Percentiles rank a stretch among this genome's conserved stretches.
Evolutionary conservation across 2,113 vertebrate species (phyloP).

Genomic region (Phrynosoma platyrhinos): DNA sequence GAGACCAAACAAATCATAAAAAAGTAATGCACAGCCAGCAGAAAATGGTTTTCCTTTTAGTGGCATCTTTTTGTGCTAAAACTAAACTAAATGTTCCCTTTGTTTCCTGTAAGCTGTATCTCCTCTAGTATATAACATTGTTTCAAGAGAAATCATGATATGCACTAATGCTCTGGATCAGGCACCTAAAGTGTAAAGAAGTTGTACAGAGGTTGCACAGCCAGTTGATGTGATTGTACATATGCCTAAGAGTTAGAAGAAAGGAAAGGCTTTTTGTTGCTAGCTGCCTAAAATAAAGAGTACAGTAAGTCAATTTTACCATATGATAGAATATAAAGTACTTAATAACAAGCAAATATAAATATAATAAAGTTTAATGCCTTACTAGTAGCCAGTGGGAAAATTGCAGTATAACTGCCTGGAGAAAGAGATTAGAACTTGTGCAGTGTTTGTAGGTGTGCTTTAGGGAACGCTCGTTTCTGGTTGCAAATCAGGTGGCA

Average conservation of each 20-base stretch:
- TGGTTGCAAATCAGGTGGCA: constrained; percentile 51
- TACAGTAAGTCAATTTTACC: constrained; percentile 45
- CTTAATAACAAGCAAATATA: constrained; percentile 55
- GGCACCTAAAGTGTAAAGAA: constrained; percentile 59
- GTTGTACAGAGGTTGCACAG: constrained; percentile 71
- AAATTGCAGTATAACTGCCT: constrained; percentile 63
- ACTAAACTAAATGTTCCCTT: constrained; percentile 25
- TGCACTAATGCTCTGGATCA: constrained; percentile 65
- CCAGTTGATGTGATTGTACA: constrained; percentile 63
- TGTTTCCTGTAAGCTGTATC: constrained; percentile 25
- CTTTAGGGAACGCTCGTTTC: constrained; percentile 69
- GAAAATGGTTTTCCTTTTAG: not conserved
- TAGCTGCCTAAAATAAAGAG: constrained; percentile 58
- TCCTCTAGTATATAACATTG: constrained; percentile 49
- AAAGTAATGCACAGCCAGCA: not conserved
- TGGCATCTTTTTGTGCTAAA: constrained; percentile 18
- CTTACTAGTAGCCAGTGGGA: constrained; percentile 47
- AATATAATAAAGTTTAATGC: constrained; percentile 66
- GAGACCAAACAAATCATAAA: not conserved
- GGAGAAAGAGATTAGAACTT: constrained; percentile 58
- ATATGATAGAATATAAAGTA: constrained; percentile 65
- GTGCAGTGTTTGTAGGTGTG: constrained; percentile 61
- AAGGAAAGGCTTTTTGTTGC: constrained; percentile 47
- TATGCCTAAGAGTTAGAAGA: constrained; percentile 63
- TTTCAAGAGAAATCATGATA: constrained; percentile 60